Evolutionary conservation across 2,797 vertebrate species (phyloP).

Genomic region (Gymnopithys bicolor): DNA sequence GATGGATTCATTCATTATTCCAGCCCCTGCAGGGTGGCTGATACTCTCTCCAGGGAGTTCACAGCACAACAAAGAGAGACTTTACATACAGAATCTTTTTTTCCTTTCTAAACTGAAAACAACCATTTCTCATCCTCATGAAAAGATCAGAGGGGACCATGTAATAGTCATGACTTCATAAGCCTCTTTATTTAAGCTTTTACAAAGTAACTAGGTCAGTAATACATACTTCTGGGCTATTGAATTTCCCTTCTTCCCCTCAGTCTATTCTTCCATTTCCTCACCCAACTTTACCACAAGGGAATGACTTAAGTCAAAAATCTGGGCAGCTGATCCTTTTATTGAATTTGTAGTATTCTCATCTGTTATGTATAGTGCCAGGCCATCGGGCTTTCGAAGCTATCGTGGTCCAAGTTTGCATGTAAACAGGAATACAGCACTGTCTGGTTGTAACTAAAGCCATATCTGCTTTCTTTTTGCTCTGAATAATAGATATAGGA

Average conservation of each 20-base stretch:
- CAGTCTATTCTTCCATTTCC: slow-evolving; percentile 40
- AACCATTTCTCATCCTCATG: slow-evolving; percentile 52
- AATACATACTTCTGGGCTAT: slow-evolving; percentile 6
- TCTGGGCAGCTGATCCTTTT: slow-evolving; percentile 44
- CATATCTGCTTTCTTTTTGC: not conserved
- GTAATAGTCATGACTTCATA: slow-evolving; percentile 62
- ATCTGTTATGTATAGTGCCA: slow-evolving; percentile 3
- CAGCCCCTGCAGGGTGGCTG: slow-evolving; percentile 58
- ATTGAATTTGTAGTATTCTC: slow-evolving; percentile 34
- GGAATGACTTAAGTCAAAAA: slow-evolving; percentile 54
- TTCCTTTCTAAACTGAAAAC: slow-evolving; percentile 41
- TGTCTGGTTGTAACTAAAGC: slow-evolving; percentile 38
- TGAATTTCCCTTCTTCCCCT: slow-evolving; percentile 32
- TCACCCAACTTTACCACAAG: slow-evolving; percentile 36
- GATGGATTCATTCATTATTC: slow-evolving; percentile 60
- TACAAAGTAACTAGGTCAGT: slow-evolving; percentile 48
- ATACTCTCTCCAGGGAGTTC: slow-evolving; percentile 52
- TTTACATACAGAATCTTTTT: slow-evolving; percentile 51
- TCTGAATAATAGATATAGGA: not conserved
- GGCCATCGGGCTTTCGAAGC: not conserved
- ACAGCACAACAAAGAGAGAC: slow-evolving; percentile 29
- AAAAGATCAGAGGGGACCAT: slow-evolving; percentile 63
- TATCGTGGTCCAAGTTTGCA: not conserved
- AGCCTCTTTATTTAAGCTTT: slow-evolving; percentile 55
- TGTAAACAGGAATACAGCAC: slow-evolving; percentile 25